Evolutionary conservation across 1,140 invertebrate genomes (phyloP), one percentile per base, ranked within the genome.

Genomic region (Phymastichus coffea): DNA sequence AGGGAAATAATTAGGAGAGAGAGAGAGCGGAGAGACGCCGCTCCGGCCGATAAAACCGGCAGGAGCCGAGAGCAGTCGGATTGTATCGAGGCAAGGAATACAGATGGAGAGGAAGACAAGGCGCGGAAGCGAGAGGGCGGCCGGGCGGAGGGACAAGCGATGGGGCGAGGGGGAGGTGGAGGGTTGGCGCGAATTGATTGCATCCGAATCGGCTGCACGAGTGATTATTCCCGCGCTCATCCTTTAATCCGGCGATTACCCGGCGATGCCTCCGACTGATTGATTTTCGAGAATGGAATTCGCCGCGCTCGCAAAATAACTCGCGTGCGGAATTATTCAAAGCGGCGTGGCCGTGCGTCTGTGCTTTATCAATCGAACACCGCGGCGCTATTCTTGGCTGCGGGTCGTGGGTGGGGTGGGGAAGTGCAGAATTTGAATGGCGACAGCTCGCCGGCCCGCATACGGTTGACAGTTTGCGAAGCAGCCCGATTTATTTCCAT

Each of bases 171-270:
- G 28, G 12, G 28, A 33, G 28, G 28, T 33, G 28, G 9, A 40
- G 9, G 17, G 9, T 4, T 6, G 6, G 8, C 4, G 52, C 23
- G 20, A 61, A 56, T 61, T 56, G 52, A 61, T 61, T 55, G 53
- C 52, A 56, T 40, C 28, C 46, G 53, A 44, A 44, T 44, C 46
- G 25, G 51, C 35, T 33, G 58, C 35, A 25, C 52, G 47, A 56
- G 52, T 56, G 56, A 61, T 61, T 56, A 61, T 61, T 38, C 52
- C 6, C n/a, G 25, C 10, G 46, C 26, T 61, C 56, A 61, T 61
- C 52, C 44, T 55, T 61, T 54, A 61, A 61, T 61, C 51, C 43
- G 4, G 3, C 43, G 43, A 61, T 61, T 53, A 54, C 35, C 30
- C 28, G 28, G 2, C 40, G 53, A 56, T 56, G 51, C 46, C 28